Percentiles rank a stretch among this genome's conserved stretches.
Evolutionary conservation across 2,888 invertebrate genomes (phyloP).

Genomic region (Dione vanillae): DNA sequence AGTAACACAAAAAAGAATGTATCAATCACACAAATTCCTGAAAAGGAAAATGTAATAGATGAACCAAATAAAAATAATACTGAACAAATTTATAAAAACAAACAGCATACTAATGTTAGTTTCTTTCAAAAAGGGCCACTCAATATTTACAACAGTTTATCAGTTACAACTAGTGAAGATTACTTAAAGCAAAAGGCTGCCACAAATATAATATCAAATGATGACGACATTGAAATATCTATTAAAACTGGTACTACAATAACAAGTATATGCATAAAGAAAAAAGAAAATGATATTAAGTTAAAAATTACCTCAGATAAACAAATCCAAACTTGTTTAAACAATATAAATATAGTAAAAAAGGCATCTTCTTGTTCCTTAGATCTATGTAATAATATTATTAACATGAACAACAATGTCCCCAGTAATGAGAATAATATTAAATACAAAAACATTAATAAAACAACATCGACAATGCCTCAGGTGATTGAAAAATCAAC

Average conservation of each 20-base stretch:
- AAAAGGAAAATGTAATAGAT: neutral
- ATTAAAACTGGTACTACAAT: conserved; percentile 71
- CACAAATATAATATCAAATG: conserved; percentile 46
- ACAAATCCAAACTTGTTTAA: conserved; percentile 67
- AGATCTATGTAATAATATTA: conserved; percentile 1
- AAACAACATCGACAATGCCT: conserved; percentile 40
- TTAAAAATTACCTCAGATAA: conserved; percentile 68
- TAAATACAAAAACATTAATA: neutral
- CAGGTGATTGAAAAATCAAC: conserved; percentile 51
- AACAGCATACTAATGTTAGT: neutral
- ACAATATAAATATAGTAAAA: conserved; percentile 6
- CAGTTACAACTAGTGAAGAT: neutral
- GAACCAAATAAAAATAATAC: neutral
- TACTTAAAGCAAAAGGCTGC: conserved; percentile 47
- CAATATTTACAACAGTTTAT: neutral
- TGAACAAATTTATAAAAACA: neutral
- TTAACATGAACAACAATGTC: neutral
- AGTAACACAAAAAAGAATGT: conserved; percentile 1
- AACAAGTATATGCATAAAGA: conserved; percentile 71
- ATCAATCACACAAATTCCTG: neutral
- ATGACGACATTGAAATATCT: conserved; percentile 72
- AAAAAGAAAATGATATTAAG: conserved; percentile 67
- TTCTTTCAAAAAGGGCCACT: conserved; percentile 7
- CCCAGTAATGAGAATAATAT: neutral
- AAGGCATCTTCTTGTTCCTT: neutral